Conservation (phyloP, 2,113 vertebrate species). For the Mesembrinibis cayennensis region DNA sequence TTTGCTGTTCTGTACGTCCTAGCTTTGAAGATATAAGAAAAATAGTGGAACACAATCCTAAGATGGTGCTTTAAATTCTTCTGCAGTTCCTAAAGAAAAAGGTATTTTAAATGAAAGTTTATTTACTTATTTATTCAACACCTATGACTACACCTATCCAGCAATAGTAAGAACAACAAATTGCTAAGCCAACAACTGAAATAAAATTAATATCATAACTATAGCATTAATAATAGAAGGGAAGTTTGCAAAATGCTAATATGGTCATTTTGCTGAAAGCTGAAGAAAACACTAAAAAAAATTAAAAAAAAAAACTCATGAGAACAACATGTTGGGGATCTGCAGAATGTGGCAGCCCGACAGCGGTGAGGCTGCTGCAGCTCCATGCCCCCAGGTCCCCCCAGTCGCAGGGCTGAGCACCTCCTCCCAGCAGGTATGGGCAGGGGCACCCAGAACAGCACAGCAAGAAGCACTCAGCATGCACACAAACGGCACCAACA, state of each 20-base stretch:
- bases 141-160: neutral
- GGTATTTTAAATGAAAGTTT: neutral
- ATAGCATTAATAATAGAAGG: neutral
- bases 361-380: neutral
- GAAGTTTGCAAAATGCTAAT: neutral
- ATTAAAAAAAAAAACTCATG: too few species aligned
- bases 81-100: constrained; percentile 77
- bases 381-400: too few species aligned
- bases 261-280: neutral
- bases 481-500: fast-evolving
- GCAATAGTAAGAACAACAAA: neutral
- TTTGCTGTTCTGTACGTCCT: constrained; percentile 87
- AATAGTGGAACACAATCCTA: constrained; percentile 80
- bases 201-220: neutral
- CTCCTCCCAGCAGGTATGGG: neutral
- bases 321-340: neutral
- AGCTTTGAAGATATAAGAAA: neutral
- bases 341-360: neutral
- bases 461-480: neutral
- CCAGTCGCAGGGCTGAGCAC: too few species aligned
- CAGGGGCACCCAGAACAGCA: neutral
- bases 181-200: neutral
- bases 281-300: neutral
- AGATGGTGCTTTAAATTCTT: constrained; percentile 87
- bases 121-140: neutral